phyloP scores from a whole-genome alignment of 2,888 invertebrate species.

The Hemaris fuciformis region DNA sequence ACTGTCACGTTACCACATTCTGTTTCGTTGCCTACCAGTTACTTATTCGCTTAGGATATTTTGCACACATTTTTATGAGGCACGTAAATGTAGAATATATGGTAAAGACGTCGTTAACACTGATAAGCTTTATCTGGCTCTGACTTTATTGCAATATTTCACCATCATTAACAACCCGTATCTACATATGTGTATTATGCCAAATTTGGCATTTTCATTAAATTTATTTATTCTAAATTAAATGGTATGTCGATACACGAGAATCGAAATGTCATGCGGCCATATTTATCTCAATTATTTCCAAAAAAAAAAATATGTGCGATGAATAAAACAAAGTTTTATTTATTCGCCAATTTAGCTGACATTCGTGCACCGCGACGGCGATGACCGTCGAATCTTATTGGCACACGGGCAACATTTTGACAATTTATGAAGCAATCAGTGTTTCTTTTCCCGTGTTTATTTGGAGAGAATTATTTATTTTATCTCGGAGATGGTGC shows the following conservation, averaged over 20 bases:
- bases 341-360: conserved; percentile 65
- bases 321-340: conserved; percentile 41
- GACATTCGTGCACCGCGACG: conserved; percentile 57
- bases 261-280: background rate
- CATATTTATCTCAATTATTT: conserved; percentile 56
- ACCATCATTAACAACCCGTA: background rate
- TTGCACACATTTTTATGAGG: background rate
- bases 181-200: background rate
- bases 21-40: background rate
- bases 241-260: background rate
- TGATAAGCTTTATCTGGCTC: background rate
- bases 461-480: conserved; percentile 70
- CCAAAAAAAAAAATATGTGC: conserved; percentile 45
- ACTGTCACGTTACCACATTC: background rate
- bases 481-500: conserved; percentile 61
- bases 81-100: conserved; percentile 3
- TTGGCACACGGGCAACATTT: conserved; percentile 55
- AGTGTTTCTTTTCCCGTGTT: conserved; percentile 64
- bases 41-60: background rate
- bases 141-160: background rate
- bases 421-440: conserved; percentile 78
- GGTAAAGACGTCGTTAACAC: conserved; percentile 6
- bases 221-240: background rate
- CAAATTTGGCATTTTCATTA: background rate
- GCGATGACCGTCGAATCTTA: conserved; percentile 54